Conservation (phyloP, 2,113 vertebrate genomes). For the Macrotus californicus region DNA sequence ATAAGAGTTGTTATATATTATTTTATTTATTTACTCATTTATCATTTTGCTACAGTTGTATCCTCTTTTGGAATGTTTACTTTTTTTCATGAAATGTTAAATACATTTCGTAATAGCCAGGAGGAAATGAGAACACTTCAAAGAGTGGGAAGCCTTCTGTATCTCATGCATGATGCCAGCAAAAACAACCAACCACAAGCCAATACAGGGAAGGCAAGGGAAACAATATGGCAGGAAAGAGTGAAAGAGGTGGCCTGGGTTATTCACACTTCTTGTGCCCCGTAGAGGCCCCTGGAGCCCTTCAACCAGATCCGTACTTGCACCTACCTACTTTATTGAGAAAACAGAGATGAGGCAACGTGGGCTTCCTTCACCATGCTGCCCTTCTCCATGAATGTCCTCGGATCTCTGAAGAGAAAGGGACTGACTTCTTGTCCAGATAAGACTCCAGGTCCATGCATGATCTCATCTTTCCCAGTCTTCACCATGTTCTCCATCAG, state of each 20-base stretch:
- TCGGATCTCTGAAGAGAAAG: neutral
- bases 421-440: neutral
- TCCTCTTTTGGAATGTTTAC: neutral
- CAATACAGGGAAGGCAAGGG: neutral
- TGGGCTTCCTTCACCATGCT: neutral
- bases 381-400: neutral
- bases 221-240: neutral
- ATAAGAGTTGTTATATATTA: neutral
- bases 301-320: neutral
- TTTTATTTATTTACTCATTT: neutral
- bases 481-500: neutral
- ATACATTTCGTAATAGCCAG: neutral
- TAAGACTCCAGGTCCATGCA: neutral
- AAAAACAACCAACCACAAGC: neutral
- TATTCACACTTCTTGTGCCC: neutral
- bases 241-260: neutral
- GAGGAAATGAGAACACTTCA: neutral
- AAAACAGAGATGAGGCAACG: neutral
- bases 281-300: neutral
- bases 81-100: conserved; percentile 8
- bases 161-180: neutral
- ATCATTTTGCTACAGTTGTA: neutral
- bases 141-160: neutral
- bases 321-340: neutral
- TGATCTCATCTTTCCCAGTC: neutral